phyloP scores from a whole-genome alignment of 2,797 vertebrate genomes.

The Coregonus sp. region DNA sequence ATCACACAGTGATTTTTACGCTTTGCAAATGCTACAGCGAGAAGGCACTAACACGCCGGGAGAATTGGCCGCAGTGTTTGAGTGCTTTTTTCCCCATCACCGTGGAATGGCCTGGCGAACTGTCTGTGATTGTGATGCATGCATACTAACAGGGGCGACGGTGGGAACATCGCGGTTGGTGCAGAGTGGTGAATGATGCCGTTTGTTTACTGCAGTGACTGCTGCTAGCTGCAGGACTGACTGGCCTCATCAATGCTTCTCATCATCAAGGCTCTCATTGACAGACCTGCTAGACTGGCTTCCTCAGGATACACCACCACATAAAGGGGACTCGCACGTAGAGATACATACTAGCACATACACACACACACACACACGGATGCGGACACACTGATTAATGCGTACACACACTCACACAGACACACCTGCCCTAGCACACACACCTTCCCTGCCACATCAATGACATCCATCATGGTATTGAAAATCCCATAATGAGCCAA shows the following conservation, averaged over 20 bases:
- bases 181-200: background rate
- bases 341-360: background rate
- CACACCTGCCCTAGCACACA: background rate
- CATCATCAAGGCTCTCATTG: background rate
- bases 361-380: conserved; percentile 4
- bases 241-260: background rate
- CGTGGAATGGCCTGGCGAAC: background rate
- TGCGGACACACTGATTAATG: conserved; percentile 1
- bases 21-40: background rate
- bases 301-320: background rate
- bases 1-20: background rate
- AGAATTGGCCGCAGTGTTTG: background rate
- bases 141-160: background rate
- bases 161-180: background rate
- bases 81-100: background rate
- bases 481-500: conserved; percentile 44
- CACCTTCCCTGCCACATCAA: background rate
- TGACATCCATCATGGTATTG: conserved; percentile 46
- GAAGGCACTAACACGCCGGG: background rate
- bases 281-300: too few relatives aligned
- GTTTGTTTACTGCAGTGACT: background rate
- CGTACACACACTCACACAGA: background rate
- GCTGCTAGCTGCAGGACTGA: background rate
- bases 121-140: background rate
- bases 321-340: background rate